phyloP scores from a whole-genome alignment of 92 coral and sea anemone genomes.

The Virgularia gustaviana region DNA sequence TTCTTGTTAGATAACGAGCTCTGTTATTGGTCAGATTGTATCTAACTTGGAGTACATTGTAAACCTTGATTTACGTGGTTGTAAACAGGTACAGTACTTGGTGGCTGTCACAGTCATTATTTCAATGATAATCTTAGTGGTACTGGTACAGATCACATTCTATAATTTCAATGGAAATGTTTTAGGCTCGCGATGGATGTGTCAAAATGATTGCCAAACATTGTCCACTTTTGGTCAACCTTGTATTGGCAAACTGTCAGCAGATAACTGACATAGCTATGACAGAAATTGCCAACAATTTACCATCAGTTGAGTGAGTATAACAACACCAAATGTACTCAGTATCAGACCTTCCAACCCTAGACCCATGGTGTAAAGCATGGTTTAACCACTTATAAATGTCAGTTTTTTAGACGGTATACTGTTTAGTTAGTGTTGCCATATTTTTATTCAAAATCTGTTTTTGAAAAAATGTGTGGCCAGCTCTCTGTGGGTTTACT shows the following conservation, averaged over 20 bases:
- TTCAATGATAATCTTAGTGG: too few species aligned
- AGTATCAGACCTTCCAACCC: background rate
- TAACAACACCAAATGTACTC: background rate
- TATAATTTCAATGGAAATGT: background rate
- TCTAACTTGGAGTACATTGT: slow-evolving; percentile 78
- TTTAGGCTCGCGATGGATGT: slow-evolving; percentile 85
- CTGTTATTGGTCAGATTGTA: slow-evolving; percentile 83
- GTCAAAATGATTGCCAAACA: slow-evolving; percentile 91
- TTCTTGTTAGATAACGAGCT: slow-evolving; percentile 71
- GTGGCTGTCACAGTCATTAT: too few species aligned
- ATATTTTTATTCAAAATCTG: background rate
- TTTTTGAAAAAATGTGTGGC: background rate
- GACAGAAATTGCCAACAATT: slow-evolving; percentile 78
- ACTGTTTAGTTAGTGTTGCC: background rate
- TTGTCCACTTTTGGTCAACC: slow-evolving; percentile 80
- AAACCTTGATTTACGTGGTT: slow-evolving; percentile 92
- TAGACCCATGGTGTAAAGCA: too few species aligned
- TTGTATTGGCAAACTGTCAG: slow-evolving; percentile 91
- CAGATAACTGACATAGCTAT: slow-evolving; percentile 76
- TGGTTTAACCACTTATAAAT: too few species aligned
- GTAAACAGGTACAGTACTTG: slow-evolving; percentile 91
- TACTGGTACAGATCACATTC: slow-evolving; percentile 5
- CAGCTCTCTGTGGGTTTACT: background rate
- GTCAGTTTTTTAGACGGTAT: too few species aligned
- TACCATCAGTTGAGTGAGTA: slow-evolving; percentile 68